phyloP scores from a whole-genome alignment of 2,888 invertebrate genomes.

The Tenthredo mesomela region DNA sequence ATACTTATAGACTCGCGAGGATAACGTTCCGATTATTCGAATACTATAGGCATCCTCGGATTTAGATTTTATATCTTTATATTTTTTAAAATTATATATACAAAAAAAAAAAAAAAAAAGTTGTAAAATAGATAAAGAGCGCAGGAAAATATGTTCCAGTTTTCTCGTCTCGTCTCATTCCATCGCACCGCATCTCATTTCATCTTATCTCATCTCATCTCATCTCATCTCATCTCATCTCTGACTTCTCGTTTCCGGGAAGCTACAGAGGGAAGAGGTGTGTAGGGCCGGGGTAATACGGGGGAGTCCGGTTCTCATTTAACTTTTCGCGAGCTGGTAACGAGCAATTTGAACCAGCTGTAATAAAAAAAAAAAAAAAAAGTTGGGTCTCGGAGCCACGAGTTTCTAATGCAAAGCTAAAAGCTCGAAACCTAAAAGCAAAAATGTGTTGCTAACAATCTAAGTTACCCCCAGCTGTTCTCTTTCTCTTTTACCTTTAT shows the following conservation, averaged over 20 bases:
- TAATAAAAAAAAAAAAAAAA: slow-evolving; percentile 60
- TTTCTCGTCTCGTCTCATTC: neutral
- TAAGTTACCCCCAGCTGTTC: neutral
- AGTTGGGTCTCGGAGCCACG: neutral
- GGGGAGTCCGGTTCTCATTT: slow-evolving; percentile 55
- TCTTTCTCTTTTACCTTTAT: no score
- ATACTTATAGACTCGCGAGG: no score
- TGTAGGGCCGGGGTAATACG: neutral
- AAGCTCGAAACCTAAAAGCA: slow-evolving; percentile 42
- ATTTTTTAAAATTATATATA: no score
- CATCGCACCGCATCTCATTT: neutral
- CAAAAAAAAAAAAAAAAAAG: neutral
- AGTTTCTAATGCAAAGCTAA: slow-evolving; percentile 40
- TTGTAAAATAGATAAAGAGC: neutral
- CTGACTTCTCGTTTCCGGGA: slow-evolving; percentile 1
- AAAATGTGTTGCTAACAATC: slow-evolving; percentile 39
- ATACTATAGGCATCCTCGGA: no score
- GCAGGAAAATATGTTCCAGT: neutral
- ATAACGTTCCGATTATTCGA: no score
- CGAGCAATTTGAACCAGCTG: slow-evolving; percentile 59
- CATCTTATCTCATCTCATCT: neutral
- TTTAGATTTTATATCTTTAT: no score
- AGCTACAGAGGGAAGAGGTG: neutral
- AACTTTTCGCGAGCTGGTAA: slow-evolving; percentile 58
- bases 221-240: neutral